Evolutionary conservation across 1,140 invertebrate species (phyloP), one percentile per base, ranked within the genome.

Genomic region (Aphelenchoides besseyi): DNA sequence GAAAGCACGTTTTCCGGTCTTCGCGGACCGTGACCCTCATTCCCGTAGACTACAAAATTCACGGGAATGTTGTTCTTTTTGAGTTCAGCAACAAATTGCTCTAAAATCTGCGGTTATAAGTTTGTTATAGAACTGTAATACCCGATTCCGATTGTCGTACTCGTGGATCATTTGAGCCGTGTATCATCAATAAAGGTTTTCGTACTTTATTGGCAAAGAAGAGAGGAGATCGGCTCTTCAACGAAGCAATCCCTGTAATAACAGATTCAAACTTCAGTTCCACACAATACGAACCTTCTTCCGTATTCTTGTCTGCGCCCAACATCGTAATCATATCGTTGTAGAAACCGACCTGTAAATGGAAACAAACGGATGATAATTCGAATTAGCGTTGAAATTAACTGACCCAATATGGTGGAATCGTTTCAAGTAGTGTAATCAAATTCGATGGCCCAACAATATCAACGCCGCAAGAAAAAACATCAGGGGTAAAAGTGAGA

Each of bases 401-500:
- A 29, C 5, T n/a, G 30, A 74, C 59, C 81, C 81, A 84, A 61
- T 83, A 83, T 1, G 82, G 82, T 16, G 82, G 82, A 36, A 83
- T 78, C 8, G 82, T 83, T 53, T 83, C 81, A 3, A 83, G 70
- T n/a, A 83, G 54, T 18, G 78, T 81, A 33, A 85, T 77, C 30
- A 83, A 61, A 76, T 83, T 83, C 1, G 75, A 74, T 33, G 82
- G 82, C 16, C 82, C 82, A 28, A 83, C 82, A 63, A 83, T 85
- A 63, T 83, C 82, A 33, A 83, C 79, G 28, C 82, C 82, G 48
- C 82, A 83, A 2, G 82, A 79, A 67, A 84, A 83, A n/a, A 77
- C 72, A 32, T 83, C 83, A 0, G 82, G 83, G 3, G 83, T 85
- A 59, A 85, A 85, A 18, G 81, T 83, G 61, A 83, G 70, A 30